phyloP scores from a whole-genome alignment of 2,113 vertebrate genomes.

The Paedocypris sp. region DNA sequence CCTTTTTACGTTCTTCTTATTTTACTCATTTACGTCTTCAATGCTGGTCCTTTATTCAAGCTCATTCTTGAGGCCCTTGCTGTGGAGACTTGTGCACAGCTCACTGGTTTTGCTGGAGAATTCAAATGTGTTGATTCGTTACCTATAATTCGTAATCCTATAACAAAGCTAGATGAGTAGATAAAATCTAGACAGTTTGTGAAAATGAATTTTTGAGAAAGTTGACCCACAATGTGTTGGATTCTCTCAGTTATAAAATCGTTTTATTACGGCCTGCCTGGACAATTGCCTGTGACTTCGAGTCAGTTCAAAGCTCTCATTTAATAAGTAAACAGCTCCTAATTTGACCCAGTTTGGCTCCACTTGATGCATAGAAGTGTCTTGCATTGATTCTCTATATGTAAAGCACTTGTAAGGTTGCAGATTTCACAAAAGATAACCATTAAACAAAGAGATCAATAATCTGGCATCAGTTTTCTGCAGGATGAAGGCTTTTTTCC shows the following conservation, averaged over 20 bases:
- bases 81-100: not conserved
- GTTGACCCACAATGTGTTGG: not conserved
- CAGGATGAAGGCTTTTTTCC: no score
- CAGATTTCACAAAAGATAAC: no score
- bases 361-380: not conserved
- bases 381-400: not conserved
- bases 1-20: not conserved
- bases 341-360: constrained; percentile 1
- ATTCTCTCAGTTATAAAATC: not conserved
- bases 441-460: no score
- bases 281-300: not conserved
- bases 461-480: no score
- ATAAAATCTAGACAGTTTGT: not conserved
- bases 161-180: not conserved
- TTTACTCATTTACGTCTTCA: not conserved
- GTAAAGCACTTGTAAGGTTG: not conserved
- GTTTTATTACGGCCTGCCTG: not conserved
- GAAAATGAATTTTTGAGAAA: not conserved
- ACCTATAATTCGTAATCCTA: not conserved
- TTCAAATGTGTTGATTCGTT: not conserved
- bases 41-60: not conserved
- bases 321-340: not conserved
- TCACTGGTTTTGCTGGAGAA: not conserved
- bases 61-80: not conserved
- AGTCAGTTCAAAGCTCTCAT: not conserved